These are phyloP conservation scores for Caenorhabditis angaria DNA, from an alignment of 2,888 invertebrate species.

Conservation along the genomic window DNA sequence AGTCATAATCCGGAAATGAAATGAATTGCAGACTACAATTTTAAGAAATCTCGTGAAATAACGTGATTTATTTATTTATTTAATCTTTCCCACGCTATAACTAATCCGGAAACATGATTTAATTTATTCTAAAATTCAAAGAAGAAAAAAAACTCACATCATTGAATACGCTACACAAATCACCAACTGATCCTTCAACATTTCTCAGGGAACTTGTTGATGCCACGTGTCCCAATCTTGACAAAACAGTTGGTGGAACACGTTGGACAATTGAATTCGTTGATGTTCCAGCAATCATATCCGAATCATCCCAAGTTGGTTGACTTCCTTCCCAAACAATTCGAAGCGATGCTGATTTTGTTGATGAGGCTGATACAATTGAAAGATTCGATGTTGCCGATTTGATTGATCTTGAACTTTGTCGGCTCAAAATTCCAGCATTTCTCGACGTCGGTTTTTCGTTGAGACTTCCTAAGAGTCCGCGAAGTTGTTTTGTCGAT, in stretches of 20 bases:
- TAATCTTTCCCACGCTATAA: too few relatives aligned
- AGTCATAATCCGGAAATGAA: too few relatives aligned
- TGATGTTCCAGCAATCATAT: conserved; percentile 6
- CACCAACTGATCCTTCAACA: conserved; percentile 46
- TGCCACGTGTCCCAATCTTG: conserved; percentile 26
- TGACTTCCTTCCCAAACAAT: conserved; percentile 58
- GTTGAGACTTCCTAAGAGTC: conserved; percentile 31
- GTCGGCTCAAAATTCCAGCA: conserved; percentile 36
- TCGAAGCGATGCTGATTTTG: conserved; percentile 51
- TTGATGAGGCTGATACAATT: conserved; percentile 24
- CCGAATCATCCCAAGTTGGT: conserved; percentile 59
- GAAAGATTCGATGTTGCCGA: conserved; percentile 9
- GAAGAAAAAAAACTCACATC: conserved; percentile 34
- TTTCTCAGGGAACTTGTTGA: conserved; percentile 25
- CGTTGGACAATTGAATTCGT: background rate
- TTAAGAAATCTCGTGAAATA: too few relatives aligned
- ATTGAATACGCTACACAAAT: conserved; percentile 58
- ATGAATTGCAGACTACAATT: too few relatives aligned
- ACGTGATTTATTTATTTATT: too few relatives aligned
- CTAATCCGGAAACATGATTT: too few relatives aligned
- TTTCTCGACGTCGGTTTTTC: conserved; percentile 18
- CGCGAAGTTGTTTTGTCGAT: conserved; percentile 38
- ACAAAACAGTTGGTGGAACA: conserved; percentile 22
- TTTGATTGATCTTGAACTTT: conserved; percentile 22
- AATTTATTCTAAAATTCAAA: too few relatives aligned